These are phyloP conservation scores for Teleopsis dalmanni DNA, from an alignment of 1,140 invertebrate species.

Conservation along the genomic window DNA sequence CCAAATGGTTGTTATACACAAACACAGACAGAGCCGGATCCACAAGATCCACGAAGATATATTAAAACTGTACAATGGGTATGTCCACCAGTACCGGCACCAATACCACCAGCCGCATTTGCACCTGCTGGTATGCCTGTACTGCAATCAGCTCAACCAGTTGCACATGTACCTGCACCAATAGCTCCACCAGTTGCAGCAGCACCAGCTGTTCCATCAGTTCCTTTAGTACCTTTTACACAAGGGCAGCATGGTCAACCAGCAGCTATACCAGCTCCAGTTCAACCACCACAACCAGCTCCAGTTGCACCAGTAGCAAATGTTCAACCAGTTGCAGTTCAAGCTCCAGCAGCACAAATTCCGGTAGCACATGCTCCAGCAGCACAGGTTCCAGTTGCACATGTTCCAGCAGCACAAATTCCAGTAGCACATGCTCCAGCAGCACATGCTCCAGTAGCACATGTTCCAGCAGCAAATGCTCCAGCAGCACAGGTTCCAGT, in stretches of 20 bases:
- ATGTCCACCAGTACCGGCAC: constrained; percentile 1
- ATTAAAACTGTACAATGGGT: background rate
- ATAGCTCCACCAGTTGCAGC: no score
- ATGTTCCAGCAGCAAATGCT: background rate
- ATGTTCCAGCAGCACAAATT: background rate
- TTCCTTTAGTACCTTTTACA: no score
- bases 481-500: background rate
- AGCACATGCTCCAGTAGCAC: background rate
- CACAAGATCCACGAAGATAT: background rate
- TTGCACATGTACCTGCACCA: no score
- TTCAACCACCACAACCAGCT: no score
- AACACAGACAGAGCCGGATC: background rate
- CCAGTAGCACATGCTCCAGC: background rate
- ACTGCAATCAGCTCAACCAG: no score
- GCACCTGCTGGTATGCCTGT: no score
- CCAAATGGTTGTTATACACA: constrained; percentile 5
- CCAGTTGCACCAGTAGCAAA: background rate
- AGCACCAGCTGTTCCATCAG: no score
- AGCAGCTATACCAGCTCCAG: no score
- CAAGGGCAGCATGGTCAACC: no score
- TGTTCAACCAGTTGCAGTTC: background rate
- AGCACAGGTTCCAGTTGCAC: background rate
- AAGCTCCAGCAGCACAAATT: background rate
- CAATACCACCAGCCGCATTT: no score
- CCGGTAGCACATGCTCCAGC: background rate